Evolutionary conservation across 1,140 invertebrate species (phyloP), one percentile per base, ranked within the genome.

Genomic region (Coptotermes formosanus): DNA sequence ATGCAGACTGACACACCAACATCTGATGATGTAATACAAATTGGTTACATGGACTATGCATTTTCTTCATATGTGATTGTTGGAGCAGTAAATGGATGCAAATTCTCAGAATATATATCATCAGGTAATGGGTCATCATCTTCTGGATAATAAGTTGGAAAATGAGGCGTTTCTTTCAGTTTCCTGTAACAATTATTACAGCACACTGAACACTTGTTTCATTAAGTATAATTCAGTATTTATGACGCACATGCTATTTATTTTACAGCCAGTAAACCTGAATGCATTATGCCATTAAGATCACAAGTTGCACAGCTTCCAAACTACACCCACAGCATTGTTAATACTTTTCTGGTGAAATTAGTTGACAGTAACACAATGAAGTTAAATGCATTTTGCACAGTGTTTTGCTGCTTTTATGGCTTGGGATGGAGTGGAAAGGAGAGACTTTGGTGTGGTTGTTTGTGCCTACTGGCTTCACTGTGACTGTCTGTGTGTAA

Each of bases 61-160:
- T 43, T 86, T 32, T 87, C 93, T 89, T 94, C 91, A 91, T 92
- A 96, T 82, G 91, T 90, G 88, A 97, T 94, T 19, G 95, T 94
- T 59, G 94, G 93, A 55, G 94, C 92, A 82, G 91, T 91, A 91
- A 97, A 97, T 16, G 89, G 89, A 91, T 97, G 96, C 45, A 97
- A 88, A 44, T 94, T 91, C 82, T 96, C 93, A 90, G 94, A 93
- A 91, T 92, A 96, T 86, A 95, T 90, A 89, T 98, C 95, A 89
- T 96, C 94, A 0, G 94, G 92, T 48, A 94, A 86, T 55, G 93
- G 88, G 87, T 94, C 92, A 43, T 92, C 91, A 82, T 92, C 90
- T 85, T 92, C 91, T 7, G 93, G 92, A 84, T 94, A 94, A 89
- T 94, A 95, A 23, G 97, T 98, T 38, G 97, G 97, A 89, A 98